phyloP scores from a whole-genome alignment of 2,113 vertebrate species.

The Hiodon alosoides region DNA sequence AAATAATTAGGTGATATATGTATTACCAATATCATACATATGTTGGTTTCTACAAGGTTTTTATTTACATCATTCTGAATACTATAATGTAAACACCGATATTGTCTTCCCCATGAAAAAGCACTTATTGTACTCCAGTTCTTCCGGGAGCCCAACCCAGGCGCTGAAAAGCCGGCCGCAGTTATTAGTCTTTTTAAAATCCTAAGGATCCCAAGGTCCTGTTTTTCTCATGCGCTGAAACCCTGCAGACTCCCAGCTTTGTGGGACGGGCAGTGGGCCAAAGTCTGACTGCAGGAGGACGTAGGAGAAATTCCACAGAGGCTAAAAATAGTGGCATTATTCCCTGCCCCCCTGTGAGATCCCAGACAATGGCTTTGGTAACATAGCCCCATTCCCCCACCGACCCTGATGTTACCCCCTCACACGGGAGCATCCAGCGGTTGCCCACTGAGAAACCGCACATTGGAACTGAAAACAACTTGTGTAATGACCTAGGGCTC shows the following conservation, averaged over 20 bases:
- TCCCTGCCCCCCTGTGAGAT: constrained; percentile 26
- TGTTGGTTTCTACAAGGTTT: no score
- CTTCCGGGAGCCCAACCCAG: background rate
- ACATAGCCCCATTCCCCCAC: background rate
- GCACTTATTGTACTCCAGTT: background rate
- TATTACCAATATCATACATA: no score
- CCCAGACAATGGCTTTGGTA: constrained; percentile 41
- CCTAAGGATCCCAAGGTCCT: constrained; percentile 20
- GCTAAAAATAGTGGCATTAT: constrained; percentile 59
- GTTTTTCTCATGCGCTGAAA: constrained; percentile 35
- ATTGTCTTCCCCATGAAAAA: no score
- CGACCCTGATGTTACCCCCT: no score
- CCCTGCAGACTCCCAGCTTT: constrained; percentile 37
- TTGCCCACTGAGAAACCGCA: background rate
- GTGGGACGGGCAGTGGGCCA: constrained; percentile 42
- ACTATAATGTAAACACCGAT: no score
- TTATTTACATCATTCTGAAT: no score
- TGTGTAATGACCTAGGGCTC: no score
- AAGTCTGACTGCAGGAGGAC: constrained; percentile 35
- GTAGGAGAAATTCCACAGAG: constrained; percentile 56
- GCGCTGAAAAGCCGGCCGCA: background rate
- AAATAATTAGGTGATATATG: no score
- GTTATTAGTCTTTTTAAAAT: background rate
- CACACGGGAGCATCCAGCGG: background rate
- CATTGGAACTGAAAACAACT: background rate